Percentiles rank a stretch among this genome's conserved stretches.
Evolutionary conservation across 2,888 invertebrate genomes (phyloP).

Genomic region (Fragum sueziense): DNA sequence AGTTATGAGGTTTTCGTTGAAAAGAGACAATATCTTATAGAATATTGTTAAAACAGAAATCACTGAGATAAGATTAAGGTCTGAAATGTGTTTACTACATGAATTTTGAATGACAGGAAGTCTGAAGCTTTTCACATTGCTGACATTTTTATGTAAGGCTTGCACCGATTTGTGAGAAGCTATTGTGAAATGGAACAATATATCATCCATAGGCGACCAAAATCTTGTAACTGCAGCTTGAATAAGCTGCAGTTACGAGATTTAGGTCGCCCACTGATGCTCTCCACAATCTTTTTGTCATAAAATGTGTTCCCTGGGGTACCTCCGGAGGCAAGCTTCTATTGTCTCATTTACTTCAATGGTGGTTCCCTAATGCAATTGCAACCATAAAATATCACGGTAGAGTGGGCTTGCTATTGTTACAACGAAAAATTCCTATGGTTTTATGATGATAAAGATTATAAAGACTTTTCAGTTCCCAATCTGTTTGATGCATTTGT

Average conservation of each 20-base stretch:
- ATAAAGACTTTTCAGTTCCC: not conserved
- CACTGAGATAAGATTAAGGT: no score
- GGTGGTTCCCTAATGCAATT: conserved; percentile 18
- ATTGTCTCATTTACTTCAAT: conserved; percentile 3
- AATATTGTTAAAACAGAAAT: no score
- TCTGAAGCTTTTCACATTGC: not conserved
- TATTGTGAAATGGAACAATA: conserved; percentile 38
- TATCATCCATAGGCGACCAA: no score
- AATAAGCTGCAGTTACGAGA: no score
- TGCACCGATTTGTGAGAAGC: conserved; percentile 15
- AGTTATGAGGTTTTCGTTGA: no score
- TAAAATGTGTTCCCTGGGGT: conserved; percentile 27
- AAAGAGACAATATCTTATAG: no score
- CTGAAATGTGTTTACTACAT: not conserved
- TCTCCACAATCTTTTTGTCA: conserved; percentile 19
- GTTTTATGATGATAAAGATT: conserved; percentile 7
- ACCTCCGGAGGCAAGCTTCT: conserved; percentile 4
- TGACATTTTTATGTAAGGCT: conserved; percentile 13
- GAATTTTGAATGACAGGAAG: not conserved
- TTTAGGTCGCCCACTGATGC: no score
- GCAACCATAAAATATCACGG: conserved; percentile 30
- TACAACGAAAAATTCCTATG: not conserved
- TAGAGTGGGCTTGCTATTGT: conserved; percentile 3
- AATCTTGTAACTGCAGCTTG: no score
- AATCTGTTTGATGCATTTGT: conserved; percentile 2